Percentiles rank a stretch among this genome's conserved stretches.
phyloP scores from a whole-genome alignment of 2,113 vertebrate genomes.

The Corapipo altera region DNA sequence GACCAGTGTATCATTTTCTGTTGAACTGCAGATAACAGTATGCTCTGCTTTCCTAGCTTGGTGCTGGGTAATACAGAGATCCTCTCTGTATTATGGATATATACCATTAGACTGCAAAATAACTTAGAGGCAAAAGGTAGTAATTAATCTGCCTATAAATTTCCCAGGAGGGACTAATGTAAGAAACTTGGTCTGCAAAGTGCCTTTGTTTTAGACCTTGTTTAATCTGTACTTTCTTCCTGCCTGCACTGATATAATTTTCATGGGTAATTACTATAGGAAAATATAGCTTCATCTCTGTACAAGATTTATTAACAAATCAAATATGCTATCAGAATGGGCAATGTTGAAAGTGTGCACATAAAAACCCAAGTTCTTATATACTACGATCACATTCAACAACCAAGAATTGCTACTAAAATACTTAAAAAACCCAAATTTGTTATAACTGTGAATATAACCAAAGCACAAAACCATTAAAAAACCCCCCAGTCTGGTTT shows the following conservation, averaged over 20 bases:
- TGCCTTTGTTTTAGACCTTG: not conserved
- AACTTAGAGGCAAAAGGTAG: not conserved
- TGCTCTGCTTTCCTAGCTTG: not conserved
- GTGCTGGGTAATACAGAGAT: not conserved
- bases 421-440: not conserved
- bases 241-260: not conserved
- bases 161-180: not conserved
- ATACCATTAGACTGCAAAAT: not conserved
- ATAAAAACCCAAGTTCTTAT: not conserved
- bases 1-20: not conserved
- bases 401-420: not conserved
- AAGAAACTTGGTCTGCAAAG: not conserved
- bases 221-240: slow-evolving; percentile 15
- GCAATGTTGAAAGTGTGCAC: not conserved
- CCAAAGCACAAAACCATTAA: not conserved
- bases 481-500: not conserved
- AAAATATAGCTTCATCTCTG: not conserved
- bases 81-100: not conserved
- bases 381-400: not conserved
- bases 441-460: not conserved
- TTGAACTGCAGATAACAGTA: not conserved
- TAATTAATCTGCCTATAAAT: slow-evolving; percentile 1
- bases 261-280: not conserved
- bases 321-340: not conserved
- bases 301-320: slow-evolving; percentile 6